Base-by-base conservation (phyloP, 2,888 invertebrate species). In the Zygothrica quintamaculata region DNA sequence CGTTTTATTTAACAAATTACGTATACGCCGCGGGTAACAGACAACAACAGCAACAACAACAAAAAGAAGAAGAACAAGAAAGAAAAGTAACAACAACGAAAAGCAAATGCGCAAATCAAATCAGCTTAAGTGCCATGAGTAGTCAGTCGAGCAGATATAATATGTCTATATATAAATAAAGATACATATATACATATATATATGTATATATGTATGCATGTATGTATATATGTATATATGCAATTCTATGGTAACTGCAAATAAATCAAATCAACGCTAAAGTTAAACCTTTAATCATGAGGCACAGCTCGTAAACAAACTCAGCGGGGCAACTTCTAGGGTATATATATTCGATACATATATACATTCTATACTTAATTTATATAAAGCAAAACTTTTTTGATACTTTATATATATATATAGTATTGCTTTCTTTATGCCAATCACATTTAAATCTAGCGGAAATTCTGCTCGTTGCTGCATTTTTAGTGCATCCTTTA, bases 1-100 rank as follows among this genome's bases (percentile, higher is more conserved):
- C 60, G 79, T 82, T 85, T 72, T 78, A 72, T 84, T 78, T 75
- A 77, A 78, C 72, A 82, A 64, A 69, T 79, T 66, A 78, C 79
- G 82, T 85, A 81, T 82, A 69, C 64, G 65, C 47, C 59, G 13
- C 43, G 55, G 65, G 33, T 8, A 13, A 11, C 11, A 9, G 9
- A 22, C 16, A 33, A n/a, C n/a, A n/a, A n/a, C n/a, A 46, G 29
- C 18, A 60, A 37, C 25, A 56, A 46, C 31, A 55, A 22, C 13
- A 44, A 13, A n/a, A 8, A 9, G 4, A 9, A 8, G 29, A 8
- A n/a, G 16, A 46, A 40, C n/a, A n/a, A n/a, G n/a, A n/a, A n/a
- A n/a, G n/a, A n/a, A n/a, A n/a, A n/a, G n/a, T n/a, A 43, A 59
- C 66, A 75, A 56, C 18, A 59, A 42, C 42, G n/a, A n/a, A n/a